Conservation (phyloP, 2,888 invertebrate species). For the Caenorhabditis wallacei region DNA sequence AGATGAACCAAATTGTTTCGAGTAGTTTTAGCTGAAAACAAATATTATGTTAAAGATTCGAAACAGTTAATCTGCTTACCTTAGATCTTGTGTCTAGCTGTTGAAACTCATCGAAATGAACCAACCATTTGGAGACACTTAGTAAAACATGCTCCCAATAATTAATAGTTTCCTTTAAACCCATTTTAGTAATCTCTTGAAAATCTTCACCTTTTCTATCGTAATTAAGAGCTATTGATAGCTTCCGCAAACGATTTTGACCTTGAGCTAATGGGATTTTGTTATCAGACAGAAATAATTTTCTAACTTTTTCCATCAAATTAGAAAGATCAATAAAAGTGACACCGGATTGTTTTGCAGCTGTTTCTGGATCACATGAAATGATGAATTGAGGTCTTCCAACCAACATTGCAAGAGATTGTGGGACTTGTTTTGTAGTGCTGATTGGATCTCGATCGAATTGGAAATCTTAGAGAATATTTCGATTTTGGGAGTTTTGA, state of each 20-base stretch:
- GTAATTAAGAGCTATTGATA: slow-evolving; percentile 7
- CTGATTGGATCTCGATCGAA: slow-evolving; percentile 27
- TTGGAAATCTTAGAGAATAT: slow-evolving; percentile 44
- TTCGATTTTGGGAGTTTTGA: no score
- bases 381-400: slow-evolving; percentile 41
- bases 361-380: slow-evolving; percentile 36
- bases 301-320: slow-evolving; percentile 1
- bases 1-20: slow-evolving; percentile 47
- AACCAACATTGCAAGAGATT: slow-evolving; percentile 17
- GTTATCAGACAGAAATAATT: not conserved
- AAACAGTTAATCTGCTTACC: no score
- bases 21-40: slow-evolving; percentile 27
- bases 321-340: slow-evolving; percentile 4
- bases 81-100: slow-evolving; percentile 33
- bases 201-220: slow-evolving; percentile 22
- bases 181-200: slow-evolving; percentile 9
- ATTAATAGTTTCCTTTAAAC: slow-evolving; percentile 26
- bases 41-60: not conserved
- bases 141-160: slow-evolving; percentile 48
- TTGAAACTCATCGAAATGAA: slow-evolving; percentile 59
- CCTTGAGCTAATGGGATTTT: not conserved
- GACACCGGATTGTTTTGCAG: not conserved
- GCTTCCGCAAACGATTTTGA: slow-evolving; percentile 12
- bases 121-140: slow-evolving; percentile 51
- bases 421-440: slow-evolving; percentile 15